Percentiles rank a stretch among this genome's conserved stretches.
phyloP scores from a whole-genome alignment of 2,113 vertebrate genomes.

The Arothron firmamentum region DNA sequence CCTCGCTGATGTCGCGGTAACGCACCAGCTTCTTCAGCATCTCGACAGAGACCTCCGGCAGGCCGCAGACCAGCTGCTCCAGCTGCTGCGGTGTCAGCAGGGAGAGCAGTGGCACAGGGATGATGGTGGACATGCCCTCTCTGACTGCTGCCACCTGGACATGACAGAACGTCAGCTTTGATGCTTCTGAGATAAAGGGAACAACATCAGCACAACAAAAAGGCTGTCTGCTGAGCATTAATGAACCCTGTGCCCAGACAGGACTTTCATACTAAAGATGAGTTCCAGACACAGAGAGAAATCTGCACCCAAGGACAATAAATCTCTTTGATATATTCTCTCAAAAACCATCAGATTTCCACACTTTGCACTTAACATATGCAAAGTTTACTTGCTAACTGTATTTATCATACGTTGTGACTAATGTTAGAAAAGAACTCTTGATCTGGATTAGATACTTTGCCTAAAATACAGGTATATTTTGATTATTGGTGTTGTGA shows the following conservation, averaged over 20 bases:
- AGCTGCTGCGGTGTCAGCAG: constrained; percentile 79
- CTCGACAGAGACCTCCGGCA: constrained; percentile 80
- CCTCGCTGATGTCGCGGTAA: constrained; percentile 79
- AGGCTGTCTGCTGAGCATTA: constrained; percentile 12
- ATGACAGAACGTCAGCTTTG: constrained; percentile 47
- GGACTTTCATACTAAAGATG: constrained; percentile 3
- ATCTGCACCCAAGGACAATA: too few relatives aligned
- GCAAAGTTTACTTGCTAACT: too few relatives aligned
- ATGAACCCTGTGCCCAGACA: constrained; percentile 23
- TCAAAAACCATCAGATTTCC: too few relatives aligned
- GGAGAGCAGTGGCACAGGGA: constrained; percentile 79
- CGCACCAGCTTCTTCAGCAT: constrained; percentile 81
- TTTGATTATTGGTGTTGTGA: too few relatives aligned
- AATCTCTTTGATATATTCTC: too few relatives aligned
- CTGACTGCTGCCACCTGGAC: constrained; percentile 76
- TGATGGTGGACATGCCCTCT: constrained; percentile 81
- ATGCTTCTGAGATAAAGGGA: constrained; percentile 34
- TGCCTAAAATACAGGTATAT: too few relatives aligned
- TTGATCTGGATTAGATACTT: too few relatives aligned
- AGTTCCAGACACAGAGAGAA: not conserved
- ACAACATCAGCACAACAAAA: constrained; percentile 27
- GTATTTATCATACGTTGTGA: too few relatives aligned
- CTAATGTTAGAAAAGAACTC: too few relatives aligned
- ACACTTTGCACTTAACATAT: too few relatives aligned
- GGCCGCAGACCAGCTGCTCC: constrained; percentile 80